Evolutionary conservation across 2,888 invertebrate genomes (phyloP), one percentile per base, ranked within the genome.

Genomic region (Drosophila neotestacea): DNA sequence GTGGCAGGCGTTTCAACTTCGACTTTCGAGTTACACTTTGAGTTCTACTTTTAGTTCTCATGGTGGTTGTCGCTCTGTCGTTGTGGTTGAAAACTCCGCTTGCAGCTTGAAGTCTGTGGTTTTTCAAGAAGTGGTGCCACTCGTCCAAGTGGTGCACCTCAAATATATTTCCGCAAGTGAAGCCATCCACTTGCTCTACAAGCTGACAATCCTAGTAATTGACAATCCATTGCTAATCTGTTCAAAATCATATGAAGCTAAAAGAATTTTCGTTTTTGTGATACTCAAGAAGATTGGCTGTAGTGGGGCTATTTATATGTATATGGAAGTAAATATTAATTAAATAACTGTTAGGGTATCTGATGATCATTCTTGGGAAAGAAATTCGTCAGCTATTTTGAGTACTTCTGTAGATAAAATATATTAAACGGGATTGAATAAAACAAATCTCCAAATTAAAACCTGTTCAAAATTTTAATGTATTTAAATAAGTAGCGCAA

Each of bases 71-170:
- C 44, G 1, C 32, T 32, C 32, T 32, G 32, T 11, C 16, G 13
- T 7, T 34, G 55, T 3, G 34, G 50, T 36, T 50, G 50, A 11
- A 4, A 6, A 16, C 16, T 50, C 11, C 7, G 36, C 11, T 10
- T 34, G 6, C 44, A 22, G 52, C 36, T 27, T 27, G 28, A 56
- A 11, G 39, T 61, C 56, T 48, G 55, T 47, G 70, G 75, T 46
- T 72, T 47, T 48, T 51, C 61, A 50, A 56, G 51, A 72, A 60
- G 22, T 48, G 41, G 42, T 22, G 28, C 47, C 32, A 4, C 51
- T 38, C 30, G 7, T 30, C 30, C 5, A 30, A 30, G 30, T 66
- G 65, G 66, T 32, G 52, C 38, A 36, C 65, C 65, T 27, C 52
- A 39, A 27, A 13, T 28, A 2, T 39, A n/a, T 9, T 13, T 16